Conservation (phyloP, 2,888 invertebrate species). For the Amblyjoppa fuscipennis region DNA sequence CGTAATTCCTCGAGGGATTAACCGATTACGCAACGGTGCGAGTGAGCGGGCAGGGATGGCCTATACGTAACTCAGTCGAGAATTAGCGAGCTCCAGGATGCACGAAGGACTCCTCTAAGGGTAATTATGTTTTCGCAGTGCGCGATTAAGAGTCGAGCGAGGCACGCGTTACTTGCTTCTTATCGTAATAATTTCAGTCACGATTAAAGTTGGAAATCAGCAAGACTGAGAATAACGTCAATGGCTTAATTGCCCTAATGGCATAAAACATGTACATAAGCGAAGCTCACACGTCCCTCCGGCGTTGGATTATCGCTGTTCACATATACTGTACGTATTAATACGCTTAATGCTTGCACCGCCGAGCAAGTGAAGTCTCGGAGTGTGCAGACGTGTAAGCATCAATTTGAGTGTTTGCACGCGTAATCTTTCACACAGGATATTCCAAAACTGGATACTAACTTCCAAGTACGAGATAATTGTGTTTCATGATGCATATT, state of each 20-base stretch:
- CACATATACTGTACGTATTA: not conserved
- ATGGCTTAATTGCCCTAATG: no score
- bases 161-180: constrained; percentile 16
- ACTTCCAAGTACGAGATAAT: not conserved
- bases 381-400: not conserved
- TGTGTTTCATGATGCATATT: no score
- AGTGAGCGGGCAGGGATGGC: constrained; percentile 13
- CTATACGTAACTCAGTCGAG: constrained; percentile 41
- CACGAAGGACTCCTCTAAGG: constrained; percentile 25
- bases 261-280: no score
- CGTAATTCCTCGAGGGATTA: constrained; percentile 49
- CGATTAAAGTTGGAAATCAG: not conserved
- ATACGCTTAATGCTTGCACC: not conserved
- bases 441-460: constrained; percentile 6
- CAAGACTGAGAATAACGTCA: no score
- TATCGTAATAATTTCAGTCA: constrained; percentile 8
- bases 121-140: constrained; percentile 41
- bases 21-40: constrained; percentile 42
- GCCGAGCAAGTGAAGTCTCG: not conserved
- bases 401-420: constrained; percentile 2
- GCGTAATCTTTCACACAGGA: not conserved
- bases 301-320: not conserved
- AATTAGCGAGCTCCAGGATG: constrained; percentile 49
- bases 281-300: no score
- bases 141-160: constrained; percentile 35